Conservation (phyloP, 37 sponge, comb jelly and placozoan species). For the Diacarnus erythraeanus region DNA sequence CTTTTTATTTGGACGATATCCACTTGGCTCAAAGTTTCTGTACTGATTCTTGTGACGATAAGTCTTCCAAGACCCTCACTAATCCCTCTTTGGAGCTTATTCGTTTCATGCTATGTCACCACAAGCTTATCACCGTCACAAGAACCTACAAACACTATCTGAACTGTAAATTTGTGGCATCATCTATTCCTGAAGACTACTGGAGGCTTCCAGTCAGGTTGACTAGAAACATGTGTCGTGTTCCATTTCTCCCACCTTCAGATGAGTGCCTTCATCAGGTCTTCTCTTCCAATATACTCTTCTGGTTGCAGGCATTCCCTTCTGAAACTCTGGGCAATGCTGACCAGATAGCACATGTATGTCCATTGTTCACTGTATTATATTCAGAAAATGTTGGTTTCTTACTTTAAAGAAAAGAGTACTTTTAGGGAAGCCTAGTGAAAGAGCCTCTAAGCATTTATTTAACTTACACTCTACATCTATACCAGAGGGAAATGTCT, state of each 20-base stretch:
- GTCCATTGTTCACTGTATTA: too few species aligned
- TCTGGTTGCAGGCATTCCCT: constrained; percentile 48
- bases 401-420: too few species aligned
- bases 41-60: too few species aligned
- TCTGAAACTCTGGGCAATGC: constrained; percentile 8
- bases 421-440: too few species aligned
- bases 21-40: constrained; percentile 28
- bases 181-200: constrained; percentile 19
- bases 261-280: constrained; percentile 35
- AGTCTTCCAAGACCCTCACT: not conserved
- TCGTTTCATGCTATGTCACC: constrained; percentile 13
- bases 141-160: constrained; percentile 23
- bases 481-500: too few species aligned
- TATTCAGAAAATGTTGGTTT: too few species aligned
- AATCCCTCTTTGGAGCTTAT: constrained; percentile 19
- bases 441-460: too few species aligned
- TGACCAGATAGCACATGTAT: constrained; percentile 24
- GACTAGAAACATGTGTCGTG: constrained; percentile 17
- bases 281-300: constrained; percentile 16
- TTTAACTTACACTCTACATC: too few species aligned
- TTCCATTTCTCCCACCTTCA: constrained; percentile 53
- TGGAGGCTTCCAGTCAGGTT: constrained; percentile 19
- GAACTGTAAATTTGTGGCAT: constrained; percentile 21
- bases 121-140: constrained; percentile 9
- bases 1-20: constrained; percentile 67